phyloP scores from a whole-genome alignment of 2,888 invertebrate species.

The Thumatha senex region DNA sequence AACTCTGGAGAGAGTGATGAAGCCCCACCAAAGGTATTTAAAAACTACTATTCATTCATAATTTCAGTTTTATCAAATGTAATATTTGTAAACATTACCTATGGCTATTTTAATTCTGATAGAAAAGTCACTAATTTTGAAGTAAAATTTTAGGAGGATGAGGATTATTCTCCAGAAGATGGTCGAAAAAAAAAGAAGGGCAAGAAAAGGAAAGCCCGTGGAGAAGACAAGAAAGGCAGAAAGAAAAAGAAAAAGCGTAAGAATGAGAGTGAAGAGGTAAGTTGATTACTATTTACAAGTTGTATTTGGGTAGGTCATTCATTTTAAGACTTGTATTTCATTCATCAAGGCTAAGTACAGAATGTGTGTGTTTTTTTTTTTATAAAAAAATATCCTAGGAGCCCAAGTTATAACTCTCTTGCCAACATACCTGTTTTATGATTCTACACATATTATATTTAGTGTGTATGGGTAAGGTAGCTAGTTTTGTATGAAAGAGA shows the following conservation, averaged over 20 bases:
- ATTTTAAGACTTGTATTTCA: too few species aligned
- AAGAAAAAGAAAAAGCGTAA: slow-evolving; percentile 97
- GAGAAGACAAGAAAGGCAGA: slow-evolving; percentile 95
- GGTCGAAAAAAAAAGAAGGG: slow-evolving; percentile 95
- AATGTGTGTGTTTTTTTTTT: too few species aligned
- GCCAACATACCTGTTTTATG: too few species aligned
- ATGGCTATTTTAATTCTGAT: slow-evolving; percentile 21
- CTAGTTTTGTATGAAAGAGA: too few species aligned
- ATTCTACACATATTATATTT: too few species aligned
- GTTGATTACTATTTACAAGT: slow-evolving; percentile 20
- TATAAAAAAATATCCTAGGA: too few species aligned
- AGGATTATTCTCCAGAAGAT: slow-evolving; percentile 94
- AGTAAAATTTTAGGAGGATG: slow-evolving; percentile 86
- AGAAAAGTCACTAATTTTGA: slow-evolving; percentile 9
- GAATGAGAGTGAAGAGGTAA: slow-evolving; percentile 93
- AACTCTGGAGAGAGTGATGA: slow-evolving; percentile 91
- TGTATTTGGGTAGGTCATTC: too few species aligned
- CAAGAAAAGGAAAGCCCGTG: slow-evolving; percentile 95
- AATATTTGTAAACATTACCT: slow-evolving; percentile 34
- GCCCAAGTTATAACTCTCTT: too few species aligned
- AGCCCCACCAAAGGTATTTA: slow-evolving; percentile 81
- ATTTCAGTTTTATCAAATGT: slow-evolving; percentile 17
- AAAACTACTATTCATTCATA: slow-evolving; percentile 22
- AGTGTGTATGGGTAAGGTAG: too few species aligned
- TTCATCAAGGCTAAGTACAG: too few species aligned